phyloP scores from a whole-genome alignment of 2,888 invertebrate species.

The Julus scandinavius region DNA sequence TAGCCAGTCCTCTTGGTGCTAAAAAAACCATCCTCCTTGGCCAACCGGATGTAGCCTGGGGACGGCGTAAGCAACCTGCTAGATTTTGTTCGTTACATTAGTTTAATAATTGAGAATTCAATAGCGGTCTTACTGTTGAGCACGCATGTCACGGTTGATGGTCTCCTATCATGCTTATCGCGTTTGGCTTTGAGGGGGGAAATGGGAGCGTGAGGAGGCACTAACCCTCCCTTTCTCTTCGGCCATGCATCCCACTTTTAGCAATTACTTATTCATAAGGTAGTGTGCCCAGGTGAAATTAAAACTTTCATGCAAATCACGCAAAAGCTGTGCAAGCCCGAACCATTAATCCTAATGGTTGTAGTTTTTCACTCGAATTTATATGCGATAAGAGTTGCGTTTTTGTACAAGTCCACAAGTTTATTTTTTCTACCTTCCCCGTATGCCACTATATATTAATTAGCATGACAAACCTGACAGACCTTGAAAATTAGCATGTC shows the following conservation, averaged over 20 bases:
- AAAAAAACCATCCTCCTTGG: too few species aligned
- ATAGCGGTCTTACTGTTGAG: slow-evolving; percentile 1
- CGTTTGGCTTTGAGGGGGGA: background rate
- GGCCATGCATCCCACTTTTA: background rate
- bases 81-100: background rate
- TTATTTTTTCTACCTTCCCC: too few species aligned
- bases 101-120: background rate
- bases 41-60: background rate
- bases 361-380: too few species aligned
- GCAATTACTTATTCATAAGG: slow-evolving; percentile 1
- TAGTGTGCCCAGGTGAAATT: background rate
- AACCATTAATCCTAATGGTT: background rate
- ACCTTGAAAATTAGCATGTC: too few species aligned
- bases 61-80: background rate
- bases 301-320: background rate
- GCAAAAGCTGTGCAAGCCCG: background rate
- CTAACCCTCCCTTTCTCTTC: background rate
- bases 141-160: background rate
- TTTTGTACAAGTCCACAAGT: too few species aligned
- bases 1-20: too few species aligned
- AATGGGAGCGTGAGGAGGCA: too few species aligned
- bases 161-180: background rate
- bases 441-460: background rate
- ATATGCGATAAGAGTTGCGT: too few species aligned
- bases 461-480: background rate